These are phyloP conservation scores for Zygothrica quintamaculata DNA, from an alignment of 2,888 invertebrate genomes.

Conservation along the genomic window DNA sequence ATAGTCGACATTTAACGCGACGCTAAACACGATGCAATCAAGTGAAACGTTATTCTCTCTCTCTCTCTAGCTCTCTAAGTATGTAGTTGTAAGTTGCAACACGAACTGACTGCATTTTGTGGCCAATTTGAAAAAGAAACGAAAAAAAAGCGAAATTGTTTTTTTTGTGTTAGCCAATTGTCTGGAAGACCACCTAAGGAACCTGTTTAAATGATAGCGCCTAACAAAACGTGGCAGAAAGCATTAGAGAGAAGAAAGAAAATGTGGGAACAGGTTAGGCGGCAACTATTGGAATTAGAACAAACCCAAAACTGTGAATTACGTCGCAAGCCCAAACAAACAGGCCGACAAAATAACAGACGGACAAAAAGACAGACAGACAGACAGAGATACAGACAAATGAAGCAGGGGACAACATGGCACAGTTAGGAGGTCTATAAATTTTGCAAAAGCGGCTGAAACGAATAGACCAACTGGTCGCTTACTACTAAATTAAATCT, in stretches of 20 bases:
- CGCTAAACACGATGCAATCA: conserved; percentile 44
- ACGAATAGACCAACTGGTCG: conserved; percentile 21
- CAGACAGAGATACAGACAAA: conserved; percentile 15
- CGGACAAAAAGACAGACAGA: conserved; percentile 5
- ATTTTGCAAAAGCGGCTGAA: conserved; percentile 31
- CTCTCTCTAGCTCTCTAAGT: background rate
- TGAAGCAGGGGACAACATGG: conserved; percentile 22
- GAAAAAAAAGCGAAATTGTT: conserved; percentile 70
- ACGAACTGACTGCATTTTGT: conserved; percentile 46
- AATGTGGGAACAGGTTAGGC: conserved; percentile 73
- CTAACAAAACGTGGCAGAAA: conserved; percentile 71
- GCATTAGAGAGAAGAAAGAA: conserved; percentile 70
- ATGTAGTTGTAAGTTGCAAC: background rate
- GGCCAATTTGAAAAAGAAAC: conserved; percentile 45
- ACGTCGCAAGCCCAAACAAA: conserved; percentile 37
- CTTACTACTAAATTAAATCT: conserved; percentile 12
- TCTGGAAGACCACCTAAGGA: conserved; percentile 36
- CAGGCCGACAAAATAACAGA: conserved; percentile 8
- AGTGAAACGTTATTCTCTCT: conserved; percentile 44
- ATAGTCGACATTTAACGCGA: conserved; percentile 28
- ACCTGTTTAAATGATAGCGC: conserved; percentile 59
- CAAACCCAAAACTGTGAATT: conserved; percentile 69
- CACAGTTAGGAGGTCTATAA: conserved; percentile 51
- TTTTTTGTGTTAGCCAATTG: conserved; percentile 49
- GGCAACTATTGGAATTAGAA: conserved; percentile 70